Evolutionary conservation across 2,113 vertebrate genomes (phyloP), one percentile per base, ranked within the genome.

Genomic region (Scytalopus superciliaris): DNA sequence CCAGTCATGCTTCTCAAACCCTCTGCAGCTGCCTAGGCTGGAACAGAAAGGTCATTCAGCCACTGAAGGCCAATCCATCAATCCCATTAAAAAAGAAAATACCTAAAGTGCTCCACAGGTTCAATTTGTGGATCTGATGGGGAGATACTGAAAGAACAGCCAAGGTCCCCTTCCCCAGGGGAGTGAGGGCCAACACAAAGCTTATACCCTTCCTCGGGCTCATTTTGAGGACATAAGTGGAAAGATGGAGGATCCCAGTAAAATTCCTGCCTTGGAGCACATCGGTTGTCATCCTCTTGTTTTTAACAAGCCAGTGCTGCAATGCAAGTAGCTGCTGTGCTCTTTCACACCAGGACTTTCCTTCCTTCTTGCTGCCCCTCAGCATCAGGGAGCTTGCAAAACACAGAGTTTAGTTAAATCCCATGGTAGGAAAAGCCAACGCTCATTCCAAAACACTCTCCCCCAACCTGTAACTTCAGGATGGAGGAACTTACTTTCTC

Each of bases 1-100:
- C 93, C 96, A 94, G 96, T 31, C 88, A 40, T 92, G 94, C 82
- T 88, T 90, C 94, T 86, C 93, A 84, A 95, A 62, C 75, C 62
- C 74, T 96, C 87, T 0, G 11, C 94, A 95, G 95, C 87, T 95
- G 94, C 94, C 94, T 95, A 81, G 90, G 59, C 92, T 92, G 88
- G 88, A 97, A 96, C 96, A 94, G 90, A 97, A 96, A 97, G 96
- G 96, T 97, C 93, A 97, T 94, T 95, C 83, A 97, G 92, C 82
- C 96, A 92, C 96, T 68, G 93, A 96, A 96, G 96, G 92, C 94
- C 72, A 96, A 96, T 96, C 85, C 88, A 95, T 97, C 96, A 96
- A 83, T 96, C 79, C 87, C 47, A 90, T 88, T 95, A 94, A 94
- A 96, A 90, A 95, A 94, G 90, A 95, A 95, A 94, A 93, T 90